Conservation (phyloP, 2,888 invertebrate genomes). For the Rotaria magnacalcarata region DNA sequence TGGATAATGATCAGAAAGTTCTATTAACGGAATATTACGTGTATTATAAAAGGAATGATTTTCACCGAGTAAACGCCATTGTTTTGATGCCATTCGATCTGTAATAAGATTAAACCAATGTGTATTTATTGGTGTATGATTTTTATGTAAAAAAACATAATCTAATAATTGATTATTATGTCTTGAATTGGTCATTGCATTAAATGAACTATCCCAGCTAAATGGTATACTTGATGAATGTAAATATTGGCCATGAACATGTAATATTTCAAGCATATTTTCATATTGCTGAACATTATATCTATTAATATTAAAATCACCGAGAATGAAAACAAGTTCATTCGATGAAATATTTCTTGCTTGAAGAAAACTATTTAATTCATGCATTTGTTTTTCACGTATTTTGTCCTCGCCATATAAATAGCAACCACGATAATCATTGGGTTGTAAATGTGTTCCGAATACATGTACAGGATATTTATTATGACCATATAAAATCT, state of each 20-base stretch:
- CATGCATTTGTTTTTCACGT: conserved; percentile 19
- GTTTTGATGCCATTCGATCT: background rate
- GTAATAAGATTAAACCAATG: conserved; percentile 14
- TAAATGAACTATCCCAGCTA: conserved; percentile 33
- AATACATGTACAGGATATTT: background rate
- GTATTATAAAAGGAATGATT: background rate
- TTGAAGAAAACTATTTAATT: background rate
- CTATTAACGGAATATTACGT: conserved; percentile 12
- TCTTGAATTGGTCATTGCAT: background rate
- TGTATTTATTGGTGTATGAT: background rate
- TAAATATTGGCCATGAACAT: background rate
- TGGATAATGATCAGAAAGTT: conserved; percentile 27
- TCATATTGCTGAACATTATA: conserved; percentile 1
- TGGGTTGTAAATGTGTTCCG: conserved; percentile 25
- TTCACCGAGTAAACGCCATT: conserved; percentile 25
- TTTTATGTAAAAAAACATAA: conserved; percentile 7
- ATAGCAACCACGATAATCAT: conserved; percentile 25
- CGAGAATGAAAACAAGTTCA: background rate
- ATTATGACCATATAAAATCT: background rate
- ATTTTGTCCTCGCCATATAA: background rate
- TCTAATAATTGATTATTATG: background rate
- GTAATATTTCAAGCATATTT: background rate
- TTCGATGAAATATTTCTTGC: background rate
- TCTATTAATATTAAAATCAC: conserved; percentile 30
- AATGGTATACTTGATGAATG: background rate